Percentiles rank a stretch among this genome's conserved stretches.
Evolutionary conservation across 2,888 invertebrate genomes (phyloP).

Genomic region (Villa cingulata): DNA sequence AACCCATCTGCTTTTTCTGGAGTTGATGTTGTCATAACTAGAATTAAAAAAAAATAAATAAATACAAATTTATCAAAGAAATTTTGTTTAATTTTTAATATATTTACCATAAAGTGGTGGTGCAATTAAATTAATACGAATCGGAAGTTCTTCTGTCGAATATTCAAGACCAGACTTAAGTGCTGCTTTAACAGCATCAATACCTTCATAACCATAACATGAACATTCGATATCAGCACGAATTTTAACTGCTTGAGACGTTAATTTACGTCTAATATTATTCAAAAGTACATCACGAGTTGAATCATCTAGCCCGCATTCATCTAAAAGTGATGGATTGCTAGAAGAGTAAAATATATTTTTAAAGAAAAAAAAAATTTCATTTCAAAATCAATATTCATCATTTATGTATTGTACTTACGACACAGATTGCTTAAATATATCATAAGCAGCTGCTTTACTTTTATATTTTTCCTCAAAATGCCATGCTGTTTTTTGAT

Average conservation of each 20-base stretch:
- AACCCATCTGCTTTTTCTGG: conserved; percentile 91
- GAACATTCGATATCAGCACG: conserved; percentile 87
- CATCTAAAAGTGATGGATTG: conserved; percentile 87
- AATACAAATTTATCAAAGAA: not conserved
- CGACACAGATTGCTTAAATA: conserved; percentile 96
- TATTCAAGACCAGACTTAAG: conserved; percentile 77
- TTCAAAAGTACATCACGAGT: conserved; percentile 84
- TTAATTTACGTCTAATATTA: conserved; percentile 90
- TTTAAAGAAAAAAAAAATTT: conserved; percentile 4
- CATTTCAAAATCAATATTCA: too few relatives aligned
- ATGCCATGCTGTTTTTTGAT: conserved; percentile 93
- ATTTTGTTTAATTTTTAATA: not conserved
- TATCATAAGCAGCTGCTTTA: conserved; percentile 92
- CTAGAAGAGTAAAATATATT: conserved; percentile 38
- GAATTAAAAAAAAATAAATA: not conserved
- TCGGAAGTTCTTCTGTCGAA: conserved; percentile 86
- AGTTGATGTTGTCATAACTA: conserved; percentile 94
- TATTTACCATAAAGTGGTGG: conserved; percentile 82
- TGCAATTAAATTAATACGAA: conserved; percentile 97
- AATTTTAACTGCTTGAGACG: conserved; percentile 94
- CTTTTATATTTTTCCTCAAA: conserved; percentile 96
- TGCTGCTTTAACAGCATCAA: conserved; percentile 94
- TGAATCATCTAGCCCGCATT: conserved; percentile 84
- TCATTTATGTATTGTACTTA: conserved; percentile 40
- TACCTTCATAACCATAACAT: conserved; percentile 95